Conservation (phyloP, 2,888 invertebrate species). For the Callyntrura guangdongensis region DNA sequence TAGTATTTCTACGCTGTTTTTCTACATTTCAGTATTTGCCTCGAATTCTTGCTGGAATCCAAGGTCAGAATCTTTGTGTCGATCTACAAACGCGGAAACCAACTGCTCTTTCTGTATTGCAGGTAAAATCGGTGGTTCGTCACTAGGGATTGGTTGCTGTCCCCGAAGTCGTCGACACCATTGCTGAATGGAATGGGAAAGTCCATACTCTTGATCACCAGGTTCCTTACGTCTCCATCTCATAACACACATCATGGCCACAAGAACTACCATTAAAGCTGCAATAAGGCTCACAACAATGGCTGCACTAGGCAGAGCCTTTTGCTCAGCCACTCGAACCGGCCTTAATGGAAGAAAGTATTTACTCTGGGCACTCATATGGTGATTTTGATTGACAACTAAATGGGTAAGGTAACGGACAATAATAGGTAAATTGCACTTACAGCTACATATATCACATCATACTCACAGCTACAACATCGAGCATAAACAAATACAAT, state of each 20-base stretch:
- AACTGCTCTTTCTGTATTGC: conserved; percentile 92
- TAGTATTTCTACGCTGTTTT: not conserved
- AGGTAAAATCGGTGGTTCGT: conserved; percentile 93
- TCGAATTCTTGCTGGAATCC: conserved; percentile 97
- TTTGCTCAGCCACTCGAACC: conserved; percentile 71
- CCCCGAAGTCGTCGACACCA: conserved; percentile 90
- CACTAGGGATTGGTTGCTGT: conserved; percentile 88
- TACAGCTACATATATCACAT: not conserved
- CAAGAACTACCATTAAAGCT: conserved; percentile 89
- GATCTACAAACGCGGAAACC: conserved; percentile 92
- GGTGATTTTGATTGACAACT: conserved; percentile 87
- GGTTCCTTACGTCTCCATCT: conserved; percentile 84
- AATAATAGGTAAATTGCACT: not conserved
- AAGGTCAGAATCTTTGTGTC: conserved; percentile 95
- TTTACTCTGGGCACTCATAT: conserved; percentile 90
- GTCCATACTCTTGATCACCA: conserved; percentile 83
- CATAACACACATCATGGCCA: conserved; percentile 87
- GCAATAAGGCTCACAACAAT: conserved; percentile 89
- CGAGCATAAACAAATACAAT: not conserved
- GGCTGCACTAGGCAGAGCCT: conserved; percentile 84
- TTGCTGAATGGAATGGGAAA: conserved; percentile 83
- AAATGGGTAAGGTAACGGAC: conserved; percentile 82
- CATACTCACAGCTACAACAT: not conserved
- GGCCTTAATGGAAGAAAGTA: conserved; percentile 90
- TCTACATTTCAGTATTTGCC: conserved; percentile 86